Conservation (phyloP, 2,113 vertebrate species). For the Epinephelus moara region DNA sequence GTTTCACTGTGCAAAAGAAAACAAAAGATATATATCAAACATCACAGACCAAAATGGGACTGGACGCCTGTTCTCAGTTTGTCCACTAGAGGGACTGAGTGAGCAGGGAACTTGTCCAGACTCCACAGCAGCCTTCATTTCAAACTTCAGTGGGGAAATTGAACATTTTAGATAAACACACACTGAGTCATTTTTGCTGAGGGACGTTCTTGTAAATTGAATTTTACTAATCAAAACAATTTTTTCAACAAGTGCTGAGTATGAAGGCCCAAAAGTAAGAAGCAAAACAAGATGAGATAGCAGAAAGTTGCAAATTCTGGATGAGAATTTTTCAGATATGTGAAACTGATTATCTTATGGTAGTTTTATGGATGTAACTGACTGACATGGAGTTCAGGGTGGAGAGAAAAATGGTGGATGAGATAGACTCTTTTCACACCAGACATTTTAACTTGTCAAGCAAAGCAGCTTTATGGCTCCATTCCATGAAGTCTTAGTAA, state of each 20-base stretch:
- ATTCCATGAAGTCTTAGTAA: too few species aligned
- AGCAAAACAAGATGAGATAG: constrained; percentile 7
- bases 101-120: constrained; percentile 61
- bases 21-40: constrained; percentile 5
- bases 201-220: constrained; percentile 27
- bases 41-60: not conserved
- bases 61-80: constrained; percentile 12
- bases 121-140: constrained; percentile 25
- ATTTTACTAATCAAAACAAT: constrained; percentile 41
- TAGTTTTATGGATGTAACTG: constrained; percentile 4
- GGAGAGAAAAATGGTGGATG: constrained; percentile 22
- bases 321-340: constrained; percentile 13
- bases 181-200: constrained; percentile 42
- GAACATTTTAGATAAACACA: constrained; percentile 34
- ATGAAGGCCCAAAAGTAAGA: constrained; percentile 4
- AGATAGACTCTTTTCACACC: not conserved
- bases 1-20: constrained; percentile 17
- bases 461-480: too few species aligned
- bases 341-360: not conserved
- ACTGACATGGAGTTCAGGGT: constrained; percentile 8
- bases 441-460: too few species aligned
- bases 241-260: constrained; percentile 23
- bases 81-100: constrained; percentile 82
- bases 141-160: constrained; percentile 32
- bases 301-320: constrained; percentile 8